Base-by-base conservation (phyloP, 92 coral and sea anemone genomes). In the Phenganax stokvisi region DNA sequence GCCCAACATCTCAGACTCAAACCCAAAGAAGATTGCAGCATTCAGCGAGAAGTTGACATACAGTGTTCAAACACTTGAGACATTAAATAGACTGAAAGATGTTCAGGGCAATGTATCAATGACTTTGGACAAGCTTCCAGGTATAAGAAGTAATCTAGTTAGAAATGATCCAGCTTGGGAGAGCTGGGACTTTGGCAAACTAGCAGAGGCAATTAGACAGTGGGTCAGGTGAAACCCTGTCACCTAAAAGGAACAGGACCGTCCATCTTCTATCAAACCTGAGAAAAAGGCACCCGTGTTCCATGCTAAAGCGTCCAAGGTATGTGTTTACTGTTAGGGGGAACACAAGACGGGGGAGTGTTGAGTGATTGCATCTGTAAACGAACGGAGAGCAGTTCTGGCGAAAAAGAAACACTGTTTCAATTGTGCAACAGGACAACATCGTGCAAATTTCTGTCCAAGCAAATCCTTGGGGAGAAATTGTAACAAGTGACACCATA, bases 351-450 rank as follows among this genome's bases (percentile, higher is more conserved):
- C 63, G 25, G 27, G 56, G 27, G 79, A 74, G 8, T 74, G 79
- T 15, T n/a, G n/a, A 27, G 30, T 16, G 64, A 63, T 74, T 30
- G 54, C 17, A 54, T 30, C 17, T 12, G 57, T 54, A 10, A 16
- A 30, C 3, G 27, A 54, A 7, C 61, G 79, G 7, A 74, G 56
- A 37, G 31, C 54, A 74, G 27, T 74, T 51, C 63, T 74, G 6
- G 64, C 64, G 9, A 30, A 74, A 54, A 53, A 54, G 57, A 51
- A 54, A 25, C 57, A 54, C 63, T 74, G 79, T 54, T 74, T 74
- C 44, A 74, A 74, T 25, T 74, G 79, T 51, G 79, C 79, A 7
- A 20, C 79, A 6, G 79, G 79, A 10, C 54, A 56, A 20, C 79
- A 74, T 54, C 56, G 63, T 16, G 79, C 79, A n/a, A 37, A 30